Evolutionary conservation across 2,113 vertebrate genomes (phyloP), one percentile per base, ranked within the genome.

Genomic region (Marcusenius ussheri): DNA sequence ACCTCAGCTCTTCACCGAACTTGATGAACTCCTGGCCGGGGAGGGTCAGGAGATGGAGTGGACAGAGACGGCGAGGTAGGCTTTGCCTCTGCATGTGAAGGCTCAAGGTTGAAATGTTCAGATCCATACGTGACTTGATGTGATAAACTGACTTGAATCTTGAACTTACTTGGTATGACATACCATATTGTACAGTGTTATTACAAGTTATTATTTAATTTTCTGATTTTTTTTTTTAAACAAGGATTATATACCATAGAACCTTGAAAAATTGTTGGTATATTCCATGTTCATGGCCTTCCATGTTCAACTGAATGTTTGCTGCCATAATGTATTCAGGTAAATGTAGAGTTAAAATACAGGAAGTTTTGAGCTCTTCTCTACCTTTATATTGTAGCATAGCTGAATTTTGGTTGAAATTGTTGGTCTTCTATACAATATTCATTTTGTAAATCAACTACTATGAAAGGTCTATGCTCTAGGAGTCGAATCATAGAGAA

Each of bases 11-110:
- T 99, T 99, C 95, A 99, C 98, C 0, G 98, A 99, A 94, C 96
- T 99, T 94, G 98, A 99, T 13, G 98, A 99, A 8, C 97, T 99
- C 0, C 96, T 99, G 93, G 91, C 97, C 0, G 94, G 98, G 31
- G 98, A 99, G 0, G 98, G 98, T 6, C 98, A 99, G 91, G 98
- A 99, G 95, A 97, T 99, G 97, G 98, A 99, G 70, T 99, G 98
- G 98, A 98, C 98, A 92, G 98, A 99, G 93, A 99, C 98, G 0
- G 98, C 98, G 6, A 98, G 98, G 98, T 99, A 93, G 95, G 96
- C 35, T 46, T 15, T 58, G 7, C n/a, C 17, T 45, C 15, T 35
- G 5, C 0, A 31, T 35, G 21, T 53, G 45, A 11, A 24, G 56
- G 24, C 24, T 24, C 17, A 86, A 5, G 46, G 17, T 10, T 86